Percentiles rank a stretch among this genome's conserved stretches.
Conservation (phyloP, 2,797 vertebrate genomes). For the Choloepus didactylus region DNA sequence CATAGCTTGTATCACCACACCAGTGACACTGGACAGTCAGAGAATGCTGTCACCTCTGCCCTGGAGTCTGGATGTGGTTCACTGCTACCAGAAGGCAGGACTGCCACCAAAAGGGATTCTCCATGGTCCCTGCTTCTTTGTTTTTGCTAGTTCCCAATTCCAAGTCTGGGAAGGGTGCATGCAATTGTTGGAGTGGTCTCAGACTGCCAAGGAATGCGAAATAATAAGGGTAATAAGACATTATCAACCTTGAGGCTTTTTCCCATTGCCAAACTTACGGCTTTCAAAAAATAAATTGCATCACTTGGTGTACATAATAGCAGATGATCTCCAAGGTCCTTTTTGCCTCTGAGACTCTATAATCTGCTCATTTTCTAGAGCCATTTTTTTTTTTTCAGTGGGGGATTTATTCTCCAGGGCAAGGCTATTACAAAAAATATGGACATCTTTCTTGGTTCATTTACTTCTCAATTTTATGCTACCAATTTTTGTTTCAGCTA, state of each 20-base stretch:
- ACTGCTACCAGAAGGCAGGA: background rate
- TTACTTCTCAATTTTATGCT: conserved; percentile 78
- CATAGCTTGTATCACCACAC: background rate
- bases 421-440: conserved; percentile 71
- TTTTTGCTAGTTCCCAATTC: conserved; percentile 37
- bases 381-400: conserved; percentile 68
- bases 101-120: conserved; percentile 27
- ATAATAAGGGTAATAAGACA: conserved; percentile 58
- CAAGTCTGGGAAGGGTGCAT: background rate
- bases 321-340: conserved; percentile 49
- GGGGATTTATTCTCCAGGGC: conserved; percentile 69
- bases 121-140: background rate
- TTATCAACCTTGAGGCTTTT: conserved; percentile 65
- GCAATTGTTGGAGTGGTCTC: conserved; percentile 2
- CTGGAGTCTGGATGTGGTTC: background rate
- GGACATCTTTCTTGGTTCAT: conserved; percentile 72
- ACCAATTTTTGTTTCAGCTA: conserved; percentile 80
- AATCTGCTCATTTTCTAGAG: conserved; percentile 73
- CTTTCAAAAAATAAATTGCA: conserved; percentile 73
- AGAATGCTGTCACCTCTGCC: background rate
- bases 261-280: conserved; percentile 33
- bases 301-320: conserved; percentile 60
- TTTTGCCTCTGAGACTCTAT: conserved; percentile 51
- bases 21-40: background rate
- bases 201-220: conserved; percentile 56